Base-by-base conservation (phyloP, 2,888 invertebrate genomes). In the Tethea ocularis region DNA sequence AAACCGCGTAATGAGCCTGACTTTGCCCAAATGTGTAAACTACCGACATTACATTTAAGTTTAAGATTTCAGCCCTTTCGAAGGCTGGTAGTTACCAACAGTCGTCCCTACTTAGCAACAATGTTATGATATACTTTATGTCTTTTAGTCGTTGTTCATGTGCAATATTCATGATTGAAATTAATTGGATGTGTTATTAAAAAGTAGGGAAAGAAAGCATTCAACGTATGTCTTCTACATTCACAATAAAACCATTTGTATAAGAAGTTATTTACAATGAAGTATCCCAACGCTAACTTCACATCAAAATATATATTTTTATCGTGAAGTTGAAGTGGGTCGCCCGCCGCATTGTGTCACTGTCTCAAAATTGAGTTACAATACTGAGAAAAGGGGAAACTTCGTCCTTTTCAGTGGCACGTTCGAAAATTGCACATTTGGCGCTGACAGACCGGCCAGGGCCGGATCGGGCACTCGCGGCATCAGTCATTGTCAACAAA, bases 401-500 rank as follows among this genome's bases (percentile, higher is more conserved):
- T 80, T 73, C 63, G 69, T 75, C 78, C 77, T 77, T 80, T 84
- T 77, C 79, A 82, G 78, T 70, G 71, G 77, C 78, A 81, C 78
- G 80, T 80, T 80, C 75, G 79, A 82, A 86, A 86, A 86, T 83
- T 85, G 82, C 84, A 85, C 83, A 84, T 83, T 84, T 79, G 75
- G 74, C 64, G 67, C 67, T 73, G 72, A 67, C 67, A 68, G 71
- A 63, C 63, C 57, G 66, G 56, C 63, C 54, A 54, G 54, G 33
- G 64, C 68, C 66, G 65, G 65, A 70, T 71, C 73, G 71, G 62
- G 68, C 71, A 71, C 71, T 75, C 69, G 74, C 71, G 71, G 81
- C 87, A 89, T 91, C 88, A 86, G 85, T 89, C 88, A 87, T 88
- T 89, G 91, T 90, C 91, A 89, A 87, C 87, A 84, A 89, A 88